phyloP scores from a whole-genome alignment of 2,797 vertebrate genomes.

The Spinus olivaceus region DNA sequence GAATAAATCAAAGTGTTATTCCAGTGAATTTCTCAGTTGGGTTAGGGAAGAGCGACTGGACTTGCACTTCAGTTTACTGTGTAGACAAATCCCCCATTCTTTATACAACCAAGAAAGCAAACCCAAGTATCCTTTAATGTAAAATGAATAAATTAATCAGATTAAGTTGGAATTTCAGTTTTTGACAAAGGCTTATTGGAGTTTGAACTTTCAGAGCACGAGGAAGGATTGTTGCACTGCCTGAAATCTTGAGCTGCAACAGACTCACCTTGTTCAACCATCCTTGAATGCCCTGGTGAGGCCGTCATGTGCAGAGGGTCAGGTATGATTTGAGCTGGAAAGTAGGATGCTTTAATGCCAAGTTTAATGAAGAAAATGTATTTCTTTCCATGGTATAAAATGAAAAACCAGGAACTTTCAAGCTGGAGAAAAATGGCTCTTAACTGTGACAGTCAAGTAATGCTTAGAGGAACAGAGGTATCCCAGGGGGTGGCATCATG shows the following conservation, averaged over 20 bases:
- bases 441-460: rapidly evolving
- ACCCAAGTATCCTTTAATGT: not conserved
- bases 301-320: not conserved
- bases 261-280: not conserved
- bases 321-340: not conserved
- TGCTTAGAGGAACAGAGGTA: not conserved
- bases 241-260: not conserved
- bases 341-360: not conserved
- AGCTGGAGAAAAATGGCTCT: not conserved
- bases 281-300: not conserved
- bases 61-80: not conserved
- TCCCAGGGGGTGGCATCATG: not conserved
- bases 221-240: not conserved
- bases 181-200: conserved; percentile 25
- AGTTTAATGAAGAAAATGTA: not conserved
- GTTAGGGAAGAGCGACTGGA: not conserved
- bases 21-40: not conserved
- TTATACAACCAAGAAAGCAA: not conserved
- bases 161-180: conserved; percentile 30
- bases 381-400: not conserved
- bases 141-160: conserved; percentile 31
- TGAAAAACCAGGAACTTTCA: not conserved
- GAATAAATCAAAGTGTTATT: not conserved
- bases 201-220: not conserved
- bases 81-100: not conserved